Evolutionary conservation across 1,140 invertebrate species (phyloP).

Genomic region (Riptortus pedestris): DNA sequence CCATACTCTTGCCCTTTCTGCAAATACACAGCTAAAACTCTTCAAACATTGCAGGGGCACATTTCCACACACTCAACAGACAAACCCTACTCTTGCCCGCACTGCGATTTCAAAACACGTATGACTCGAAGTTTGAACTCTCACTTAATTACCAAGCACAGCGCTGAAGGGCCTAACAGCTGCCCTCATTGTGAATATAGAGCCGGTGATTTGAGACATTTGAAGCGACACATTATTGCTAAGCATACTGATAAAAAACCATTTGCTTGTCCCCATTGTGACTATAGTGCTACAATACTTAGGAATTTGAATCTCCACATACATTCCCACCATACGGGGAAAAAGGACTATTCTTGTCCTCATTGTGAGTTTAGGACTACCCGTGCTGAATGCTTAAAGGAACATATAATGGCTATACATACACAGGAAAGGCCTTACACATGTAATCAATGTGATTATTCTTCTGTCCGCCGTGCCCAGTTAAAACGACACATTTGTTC

Average conservation of each 20-base stretch:
- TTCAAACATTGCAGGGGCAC: background rate
- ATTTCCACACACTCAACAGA: background rate
- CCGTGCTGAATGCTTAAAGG: background rate
- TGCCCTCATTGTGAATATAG: no score
- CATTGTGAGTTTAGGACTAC: background rate
- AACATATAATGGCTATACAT: background rate
- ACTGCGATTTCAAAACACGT: background rate
- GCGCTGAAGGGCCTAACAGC: no score
- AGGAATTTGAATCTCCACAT: background rate
- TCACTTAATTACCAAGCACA: no score
- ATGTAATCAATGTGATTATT: conserved; percentile 3
- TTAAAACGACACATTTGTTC: background rate
- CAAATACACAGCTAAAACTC: background rate
- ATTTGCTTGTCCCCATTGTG: conserved; percentile 1
- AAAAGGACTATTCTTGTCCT: background rate
- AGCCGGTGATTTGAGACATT: no score
- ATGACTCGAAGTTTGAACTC: no score
- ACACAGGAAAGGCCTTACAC: background rate
- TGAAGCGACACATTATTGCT: background rate
- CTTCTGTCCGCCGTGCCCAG: background rate
- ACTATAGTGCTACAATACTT: background rate
- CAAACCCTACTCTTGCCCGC: background rate
- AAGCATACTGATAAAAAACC: background rate
- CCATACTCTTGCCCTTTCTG: background rate
- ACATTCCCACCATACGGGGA: background rate